Percentiles rank a stretch among this genome's conserved stretches.
Conservation (phyloP, 2,888 invertebrate species). For the Lycia hirtaria region DNA sequence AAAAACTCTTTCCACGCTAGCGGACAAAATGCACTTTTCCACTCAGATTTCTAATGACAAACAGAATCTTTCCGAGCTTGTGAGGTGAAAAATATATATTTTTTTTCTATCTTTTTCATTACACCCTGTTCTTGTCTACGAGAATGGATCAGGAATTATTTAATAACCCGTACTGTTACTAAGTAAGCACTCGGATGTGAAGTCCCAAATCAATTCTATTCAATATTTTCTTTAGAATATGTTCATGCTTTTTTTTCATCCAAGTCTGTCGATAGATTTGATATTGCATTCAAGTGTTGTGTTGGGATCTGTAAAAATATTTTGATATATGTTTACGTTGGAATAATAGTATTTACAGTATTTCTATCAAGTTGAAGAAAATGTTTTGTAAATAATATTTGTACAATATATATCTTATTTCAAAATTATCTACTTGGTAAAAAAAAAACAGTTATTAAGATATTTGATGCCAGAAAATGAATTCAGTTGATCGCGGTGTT, state of each 20-base stretch:
- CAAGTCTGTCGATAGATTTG: constrained; percentile 57
- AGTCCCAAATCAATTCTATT: constrained; percentile 74
- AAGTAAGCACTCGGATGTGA: constrained; percentile 79
- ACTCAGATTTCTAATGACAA: too few relatives aligned
- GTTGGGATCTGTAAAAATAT: constrained; percentile 60
- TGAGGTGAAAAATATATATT: too few relatives aligned
- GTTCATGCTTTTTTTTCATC: constrained; percentile 76
- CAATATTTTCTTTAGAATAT: constrained; percentile 78
- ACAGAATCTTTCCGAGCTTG: too few relatives aligned
- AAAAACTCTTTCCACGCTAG: too few relatives aligned
- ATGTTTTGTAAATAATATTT: constrained; percentile 4
- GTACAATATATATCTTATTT: constrained; percentile 12
- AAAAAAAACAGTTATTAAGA: not conserved
- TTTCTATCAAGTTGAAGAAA: constrained; percentile 36
- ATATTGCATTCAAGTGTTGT: constrained; percentile 67
- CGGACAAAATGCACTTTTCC: too few relatives aligned
- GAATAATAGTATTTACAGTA: constrained; percentile 63
- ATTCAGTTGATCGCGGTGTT: not conserved
- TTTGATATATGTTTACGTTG: constrained; percentile 50
- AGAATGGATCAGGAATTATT: constrained; percentile 66
- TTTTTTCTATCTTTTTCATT: constrained; percentile 22
- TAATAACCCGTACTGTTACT: constrained; percentile 80
- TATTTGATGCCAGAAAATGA: not conserved
- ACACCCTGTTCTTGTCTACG: constrained; percentile 26
- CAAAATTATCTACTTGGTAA: constrained; percentile 37